Base-by-base conservation (phyloP, 2,113 vertebrate species). In the Microtus richardsoni region DNA sequence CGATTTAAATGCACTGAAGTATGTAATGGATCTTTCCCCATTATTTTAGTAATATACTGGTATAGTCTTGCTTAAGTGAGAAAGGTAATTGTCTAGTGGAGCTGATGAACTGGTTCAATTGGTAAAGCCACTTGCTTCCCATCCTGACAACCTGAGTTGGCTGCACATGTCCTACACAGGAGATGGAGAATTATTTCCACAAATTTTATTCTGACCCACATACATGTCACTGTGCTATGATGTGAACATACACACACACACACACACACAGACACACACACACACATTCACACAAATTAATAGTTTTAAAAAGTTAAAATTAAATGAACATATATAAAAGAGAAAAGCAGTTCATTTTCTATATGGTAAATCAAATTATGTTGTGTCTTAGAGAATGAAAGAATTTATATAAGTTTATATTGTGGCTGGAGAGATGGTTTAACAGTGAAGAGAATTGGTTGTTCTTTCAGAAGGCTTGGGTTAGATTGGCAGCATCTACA, bases 1-100 rank as follows among this genome's bases (percentile, higher is more conserved):
- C 62, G 90, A 64, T 88, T 79, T 49, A 85, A 78, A 68, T 52
- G 75, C 87, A 70, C 64, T 82, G 74, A 89, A 70, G 36, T 92
- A 74, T 82, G 75, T 74, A 60, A 28, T 62, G 41, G 17, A 17
- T 79, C 26, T 75, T 92, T 66, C 77, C 13, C 87, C 12, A 58
- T 28, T 92, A 21, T 79, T 87, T 28, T 87, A 60, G 30, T 78
- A 74, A 96, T 13, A 58, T 9, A 58, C 11, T 78, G 41, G 0
- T 39, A 49, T 52, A 64, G 44, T 79, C 39, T 58, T 0, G 3
- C n/a, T 77, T 80, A 96, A 95, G 83, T 75, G 90, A 88, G 39
- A 89, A 24, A 44, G 52, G 93, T 88, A 58, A 86, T 85, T 6
- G 14, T 95, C 49, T 89, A 36, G 49, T 79, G 30, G 30, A 10